These are phyloP conservation scores for Ladona fulva DNA, from an alignment of 1,140 invertebrate genomes.

Conservation along the genomic window DNA sequence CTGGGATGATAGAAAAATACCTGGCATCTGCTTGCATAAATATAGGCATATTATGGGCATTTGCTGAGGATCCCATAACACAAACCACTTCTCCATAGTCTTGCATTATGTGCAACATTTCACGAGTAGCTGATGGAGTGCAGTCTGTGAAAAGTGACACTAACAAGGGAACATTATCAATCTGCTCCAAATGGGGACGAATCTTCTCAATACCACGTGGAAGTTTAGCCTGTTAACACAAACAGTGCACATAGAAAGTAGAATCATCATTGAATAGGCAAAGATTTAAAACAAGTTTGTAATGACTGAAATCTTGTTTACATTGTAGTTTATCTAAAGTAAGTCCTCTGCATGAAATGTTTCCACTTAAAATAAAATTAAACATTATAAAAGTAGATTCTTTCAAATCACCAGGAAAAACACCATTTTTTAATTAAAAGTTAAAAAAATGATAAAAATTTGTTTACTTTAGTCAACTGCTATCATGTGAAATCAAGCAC, in stretches of 20 bases:
- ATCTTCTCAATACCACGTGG: constrained; percentile 96
- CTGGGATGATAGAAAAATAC: constrained; percentile 37
- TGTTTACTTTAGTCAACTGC: too few relatives aligned
- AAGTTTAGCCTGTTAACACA: constrained; percentile 65
- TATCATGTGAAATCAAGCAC: too few relatives aligned
- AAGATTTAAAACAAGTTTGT: too few relatives aligned
- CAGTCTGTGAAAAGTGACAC: constrained; percentile 97
- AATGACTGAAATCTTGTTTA: too few relatives aligned
- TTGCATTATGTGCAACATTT: constrained; percentile 94
- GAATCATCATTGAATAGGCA: too few relatives aligned
- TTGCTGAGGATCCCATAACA: constrained; percentile 77
- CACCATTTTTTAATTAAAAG: too few relatives aligned
- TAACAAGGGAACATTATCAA: constrained; percentile 93
- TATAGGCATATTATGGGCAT: constrained; percentile 79
- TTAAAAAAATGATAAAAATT: too few relatives aligned
- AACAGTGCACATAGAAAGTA: constrained; percentile 15
- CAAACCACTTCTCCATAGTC: constrained; percentile 91
- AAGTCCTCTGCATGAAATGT: too few relatives aligned
- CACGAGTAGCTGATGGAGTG: constrained; percentile 70
- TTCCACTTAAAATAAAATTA: too few relatives aligned
- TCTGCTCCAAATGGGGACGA: constrained; percentile 84
- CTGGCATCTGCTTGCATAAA: constrained; percentile 91
- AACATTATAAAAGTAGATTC: too few relatives aligned
- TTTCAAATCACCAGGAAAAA: too few relatives aligned
- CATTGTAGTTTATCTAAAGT: too few relatives aligned